These are phyloP conservation scores for Plectrocnemia conspersa DNA, from an alignment of 1,140 invertebrate species.

Conservation along the genomic window DNA sequence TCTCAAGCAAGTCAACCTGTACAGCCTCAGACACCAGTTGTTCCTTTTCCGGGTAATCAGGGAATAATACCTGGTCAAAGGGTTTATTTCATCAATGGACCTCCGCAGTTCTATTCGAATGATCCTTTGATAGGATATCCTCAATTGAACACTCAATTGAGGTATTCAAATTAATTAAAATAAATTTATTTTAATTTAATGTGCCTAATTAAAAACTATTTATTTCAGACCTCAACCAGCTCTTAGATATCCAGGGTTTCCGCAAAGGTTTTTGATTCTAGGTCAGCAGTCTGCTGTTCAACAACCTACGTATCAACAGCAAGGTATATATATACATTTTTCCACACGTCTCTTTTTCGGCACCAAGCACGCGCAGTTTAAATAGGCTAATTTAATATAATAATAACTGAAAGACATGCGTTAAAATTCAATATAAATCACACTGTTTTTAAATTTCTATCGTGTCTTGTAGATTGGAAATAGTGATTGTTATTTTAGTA, in stretches of 20 bases:
- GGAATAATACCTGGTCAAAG: constrained; percentile 16
- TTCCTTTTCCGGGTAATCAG: neutral
- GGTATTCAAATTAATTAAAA: neutral
- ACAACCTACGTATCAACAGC: too few species aligned
- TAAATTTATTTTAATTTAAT: constrained; percentile 1
- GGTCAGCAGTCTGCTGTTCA: neutral
- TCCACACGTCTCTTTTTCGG: too few species aligned
- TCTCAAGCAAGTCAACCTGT: neutral
- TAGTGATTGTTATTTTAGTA: too few species aligned
- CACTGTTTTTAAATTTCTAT: too few species aligned
- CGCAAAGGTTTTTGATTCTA: constrained; percentile 8
- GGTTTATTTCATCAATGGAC: constrained; percentile 37
- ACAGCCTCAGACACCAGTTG: neutral
- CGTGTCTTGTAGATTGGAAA: too few species aligned
- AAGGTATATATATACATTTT: too few species aligned
- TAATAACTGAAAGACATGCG: too few species aligned
- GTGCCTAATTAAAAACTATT: neutral
- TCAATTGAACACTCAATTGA: constrained; percentile 5
- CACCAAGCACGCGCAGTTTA: too few species aligned
- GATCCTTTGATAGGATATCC: constrained; percentile 11
- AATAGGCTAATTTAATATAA: too few species aligned
- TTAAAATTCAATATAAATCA: too few species aligned
- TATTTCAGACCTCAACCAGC: constrained; percentile 15
- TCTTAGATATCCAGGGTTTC: constrained; percentile 14
- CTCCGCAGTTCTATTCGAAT: constrained; percentile 34